phyloP scores from a whole-genome alignment of 1,140 invertebrate species.

The Dolichoris vasculosae region DNA sequence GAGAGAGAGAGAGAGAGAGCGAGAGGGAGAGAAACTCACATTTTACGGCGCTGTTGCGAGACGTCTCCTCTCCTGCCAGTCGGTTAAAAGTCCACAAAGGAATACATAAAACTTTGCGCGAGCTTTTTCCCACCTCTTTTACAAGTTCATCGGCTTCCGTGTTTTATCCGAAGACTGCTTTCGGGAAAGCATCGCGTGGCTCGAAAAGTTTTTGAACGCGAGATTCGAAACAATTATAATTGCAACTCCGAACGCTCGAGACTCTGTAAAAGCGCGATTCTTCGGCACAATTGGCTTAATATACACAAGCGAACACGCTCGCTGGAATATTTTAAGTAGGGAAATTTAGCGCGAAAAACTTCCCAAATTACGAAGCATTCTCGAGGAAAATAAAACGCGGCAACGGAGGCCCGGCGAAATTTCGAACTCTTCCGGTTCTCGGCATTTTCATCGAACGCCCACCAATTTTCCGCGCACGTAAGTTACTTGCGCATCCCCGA shows the following conservation, averaged over 20 bases:
- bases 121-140: neutral
- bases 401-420: neutral
- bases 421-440: neutral
- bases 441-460: neutral
- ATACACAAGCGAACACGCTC: neutral
- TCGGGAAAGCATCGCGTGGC: neutral
- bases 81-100: neutral
- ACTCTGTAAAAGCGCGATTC: neutral
- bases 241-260: too few relatives aligned
- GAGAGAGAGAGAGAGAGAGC: neutral
- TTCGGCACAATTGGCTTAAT: neutral
- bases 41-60: neutral
- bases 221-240: neutral
- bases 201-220: neutral
- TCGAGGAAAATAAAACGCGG: too few relatives aligned
- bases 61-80: neutral
- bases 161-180: neutral
- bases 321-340: too few relatives aligned
- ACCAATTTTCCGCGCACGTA: neutral
- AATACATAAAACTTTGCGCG: neutral
- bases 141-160: neutral
- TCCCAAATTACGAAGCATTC: too few relatives aligned
- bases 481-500: neutral
- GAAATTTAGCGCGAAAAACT: too few relatives aligned
- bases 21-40: neutral